phyloP scores from a whole-genome alignment of 2,888 invertebrate species.

The Pantelozetes paolii region DNA sequence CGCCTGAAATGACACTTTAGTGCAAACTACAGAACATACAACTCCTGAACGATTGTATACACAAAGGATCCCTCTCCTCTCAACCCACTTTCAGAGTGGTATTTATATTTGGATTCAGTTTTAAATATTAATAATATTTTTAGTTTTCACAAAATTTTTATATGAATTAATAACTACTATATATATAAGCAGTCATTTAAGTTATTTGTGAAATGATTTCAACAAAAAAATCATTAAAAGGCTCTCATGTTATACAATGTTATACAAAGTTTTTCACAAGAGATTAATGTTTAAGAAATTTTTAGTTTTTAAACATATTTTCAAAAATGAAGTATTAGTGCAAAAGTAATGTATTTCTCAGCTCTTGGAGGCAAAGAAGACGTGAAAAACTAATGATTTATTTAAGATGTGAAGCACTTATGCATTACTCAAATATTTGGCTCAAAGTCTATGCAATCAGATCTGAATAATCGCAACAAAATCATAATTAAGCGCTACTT shows the following conservation, averaged over 20 bases:
- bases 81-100: too few relatives aligned
- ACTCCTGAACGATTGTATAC: not conserved
- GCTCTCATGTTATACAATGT: too few relatives aligned
- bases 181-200: not conserved
- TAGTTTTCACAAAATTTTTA: not conserved
- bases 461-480: not conserved
- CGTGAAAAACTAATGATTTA: not conserved
- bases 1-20: constrained; percentile 36
- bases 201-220: not conserved
- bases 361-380: not conserved
- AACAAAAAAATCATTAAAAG: too few relatives aligned
- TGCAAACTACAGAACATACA: not conserved
- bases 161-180: not conserved
- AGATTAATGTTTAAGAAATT: constrained; percentile 20
- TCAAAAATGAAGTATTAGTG: not conserved
- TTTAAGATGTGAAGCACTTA: constrained; percentile 16
- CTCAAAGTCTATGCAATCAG: not conserved
- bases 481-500: constrained; percentile 30
- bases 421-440: constrained; percentile 23
- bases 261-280: not conserved
- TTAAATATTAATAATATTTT: not conserved
- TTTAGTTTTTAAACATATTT: constrained; percentile 13
- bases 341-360: not conserved
- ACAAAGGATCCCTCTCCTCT: not conserved
- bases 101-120: too few relatives aligned